phyloP scores from a whole-genome alignment of 2,888 invertebrate species.

The Eubasilissa splendida region DNA sequence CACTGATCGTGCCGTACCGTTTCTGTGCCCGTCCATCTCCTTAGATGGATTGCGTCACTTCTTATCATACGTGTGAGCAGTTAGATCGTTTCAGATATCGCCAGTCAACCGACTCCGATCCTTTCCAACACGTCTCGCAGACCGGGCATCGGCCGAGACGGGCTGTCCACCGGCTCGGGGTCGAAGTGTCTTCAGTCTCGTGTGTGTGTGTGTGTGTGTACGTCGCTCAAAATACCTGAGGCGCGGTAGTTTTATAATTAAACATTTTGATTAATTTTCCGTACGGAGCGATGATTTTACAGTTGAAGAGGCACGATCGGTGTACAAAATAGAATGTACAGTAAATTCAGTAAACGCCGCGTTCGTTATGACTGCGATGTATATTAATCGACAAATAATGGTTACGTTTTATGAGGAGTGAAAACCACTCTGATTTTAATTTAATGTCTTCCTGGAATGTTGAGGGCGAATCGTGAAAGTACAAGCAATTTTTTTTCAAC shows the following conservation, averaged over 20 bases:
- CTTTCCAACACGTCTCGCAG: not conserved
- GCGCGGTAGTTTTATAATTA: slow-evolving; percentile 19
- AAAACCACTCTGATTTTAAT: slow-evolving; percentile 5
- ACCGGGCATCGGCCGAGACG: not conserved
- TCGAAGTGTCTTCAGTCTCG: slow-evolving; percentile 12
- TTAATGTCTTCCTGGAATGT: slow-evolving; percentile 8
- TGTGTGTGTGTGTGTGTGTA: not conserved
- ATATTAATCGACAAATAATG: not conserved
- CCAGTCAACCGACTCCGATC: not conserved
- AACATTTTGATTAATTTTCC: slow-evolving; percentile 12
- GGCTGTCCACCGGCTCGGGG: slow-evolving; percentile 1
- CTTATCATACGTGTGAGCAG: slow-evolving; percentile 6
- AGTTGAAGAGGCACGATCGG: not conserved
- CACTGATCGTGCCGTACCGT: slow-evolving; percentile 10
- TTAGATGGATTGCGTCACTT: slow-evolving; percentile 28
- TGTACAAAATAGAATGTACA: not conserved
- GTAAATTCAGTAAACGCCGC: slow-evolving; percentile 17
- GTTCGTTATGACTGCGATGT: not conserved
- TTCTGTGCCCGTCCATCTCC: slow-evolving; percentile 3
- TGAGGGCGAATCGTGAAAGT: too few species aligned
- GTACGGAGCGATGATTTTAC: not conserved
- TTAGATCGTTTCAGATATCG: slow-evolving; percentile 7
- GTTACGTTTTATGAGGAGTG: not conserved
- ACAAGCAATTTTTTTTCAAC: too few species aligned
- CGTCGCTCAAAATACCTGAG: slow-evolving; percentile 11